Percentiles rank a stretch among this genome's conserved stretches.
phyloP scores from a whole-genome alignment of 2,113 vertebrate species.

The Tachuris rubrigastra region DNA sequence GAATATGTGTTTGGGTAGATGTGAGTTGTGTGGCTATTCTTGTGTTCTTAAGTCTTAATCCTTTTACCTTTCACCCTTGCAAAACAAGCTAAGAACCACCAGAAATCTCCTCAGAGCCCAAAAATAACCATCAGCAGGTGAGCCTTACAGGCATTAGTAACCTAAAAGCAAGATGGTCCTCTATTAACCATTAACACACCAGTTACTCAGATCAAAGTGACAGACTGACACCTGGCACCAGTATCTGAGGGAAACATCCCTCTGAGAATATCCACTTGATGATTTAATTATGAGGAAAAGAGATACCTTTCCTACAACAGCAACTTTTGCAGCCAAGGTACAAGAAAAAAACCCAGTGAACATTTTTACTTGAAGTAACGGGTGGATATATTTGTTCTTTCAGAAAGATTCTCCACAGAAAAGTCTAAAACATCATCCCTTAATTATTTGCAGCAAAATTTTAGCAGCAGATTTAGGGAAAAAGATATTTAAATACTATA shows the following conservation, averaged over 20 bases:
- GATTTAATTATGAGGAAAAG: not conserved
- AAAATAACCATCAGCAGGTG: not conserved
- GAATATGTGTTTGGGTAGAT: not conserved
- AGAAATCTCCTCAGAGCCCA: not conserved
- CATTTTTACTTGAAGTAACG: not conserved
- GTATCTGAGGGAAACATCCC: not conserved
- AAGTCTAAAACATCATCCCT: not conserved
- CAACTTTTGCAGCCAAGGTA: not conserved
- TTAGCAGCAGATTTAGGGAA: not conserved
- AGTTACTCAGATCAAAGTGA: not conserved
- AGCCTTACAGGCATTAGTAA: not conserved
- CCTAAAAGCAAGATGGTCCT: not conserved
- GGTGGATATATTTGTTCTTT: not conserved
- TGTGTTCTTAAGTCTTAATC: not conserved
- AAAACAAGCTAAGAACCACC: not conserved
- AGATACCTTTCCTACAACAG: not conserved
- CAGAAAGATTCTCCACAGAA: not conserved
- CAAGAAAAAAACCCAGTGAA: not conserved
- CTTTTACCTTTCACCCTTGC: not conserved
- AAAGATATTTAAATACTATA: not conserved
- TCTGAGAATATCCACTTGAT: not conserved
- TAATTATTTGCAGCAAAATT: not conserved
- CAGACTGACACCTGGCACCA: not conserved
- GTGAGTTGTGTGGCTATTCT: not conserved
- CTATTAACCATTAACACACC: conserved; percentile 10